Conservation (phyloP, 2,113 vertebrate genomes). For the Callithrix jacchus region DNA sequence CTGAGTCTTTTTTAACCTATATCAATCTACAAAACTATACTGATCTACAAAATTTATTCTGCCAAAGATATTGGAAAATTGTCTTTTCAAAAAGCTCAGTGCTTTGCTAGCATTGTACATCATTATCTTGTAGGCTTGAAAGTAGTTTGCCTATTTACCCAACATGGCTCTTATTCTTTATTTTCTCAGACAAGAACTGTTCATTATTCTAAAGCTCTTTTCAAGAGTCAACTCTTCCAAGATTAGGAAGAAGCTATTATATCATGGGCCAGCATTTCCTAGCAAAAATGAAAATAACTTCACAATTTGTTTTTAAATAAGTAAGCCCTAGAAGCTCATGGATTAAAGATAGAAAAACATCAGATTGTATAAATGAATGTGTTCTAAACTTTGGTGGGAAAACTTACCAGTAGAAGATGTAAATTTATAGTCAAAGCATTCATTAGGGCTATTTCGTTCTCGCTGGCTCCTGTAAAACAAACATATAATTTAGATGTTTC, state of each 20-base stretch:
- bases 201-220: slow-evolving; percentile 24
- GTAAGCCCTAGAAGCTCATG: slow-evolving; percentile 42
- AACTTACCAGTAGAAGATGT: slow-evolving; percentile 93
- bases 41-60: background rate
- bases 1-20: background rate
- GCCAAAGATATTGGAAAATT: background rate
- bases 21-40: background rate
- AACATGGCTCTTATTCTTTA: slow-evolving; percentile 26
- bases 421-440: slow-evolving; percentile 96
- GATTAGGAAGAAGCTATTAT: slow-evolving; percentile 35
- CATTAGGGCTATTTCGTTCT: slow-evolving; percentile 90
- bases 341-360: slow-evolving; percentile 67
- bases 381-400: slow-evolving; percentile 54
- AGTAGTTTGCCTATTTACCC: background rate
- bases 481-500: slow-evolving; percentile 54
- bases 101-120: background rate
- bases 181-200: background rate
- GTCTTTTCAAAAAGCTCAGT: background rate
- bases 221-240: slow-evolving; percentile 29
- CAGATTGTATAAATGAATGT: slow-evolving; percentile 53
- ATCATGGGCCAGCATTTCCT: slow-evolving; percentile 25
- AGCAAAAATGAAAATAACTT: slow-evolving; percentile 64
- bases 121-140: background rate
- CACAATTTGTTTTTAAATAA: slow-evolving; percentile 58
- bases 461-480: slow-evolving; percentile 85